phyloP scores from a whole-genome alignment of 1,140 invertebrate species.

The Araneus ventricosus region DNA sequence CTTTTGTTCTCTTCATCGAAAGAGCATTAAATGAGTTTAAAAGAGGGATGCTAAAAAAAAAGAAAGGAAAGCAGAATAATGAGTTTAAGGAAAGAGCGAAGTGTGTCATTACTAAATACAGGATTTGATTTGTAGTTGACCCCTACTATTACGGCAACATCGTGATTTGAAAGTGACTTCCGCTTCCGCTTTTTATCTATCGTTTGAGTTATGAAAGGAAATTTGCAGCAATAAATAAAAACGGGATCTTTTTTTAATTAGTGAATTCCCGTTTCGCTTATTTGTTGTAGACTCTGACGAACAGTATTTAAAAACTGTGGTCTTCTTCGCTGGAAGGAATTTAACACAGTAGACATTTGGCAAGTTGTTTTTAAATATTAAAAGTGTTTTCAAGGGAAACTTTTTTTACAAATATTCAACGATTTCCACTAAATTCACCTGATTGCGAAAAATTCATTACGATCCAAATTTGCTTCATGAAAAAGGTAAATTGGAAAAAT shows the following conservation, averaged over 20 bases:
- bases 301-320: too few relatives aligned
- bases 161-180: constrained; percentile 20
- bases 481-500: too few relatives aligned
- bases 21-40: too few relatives aligned
- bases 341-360: not conserved
- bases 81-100: not conserved
- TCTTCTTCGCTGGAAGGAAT: not conserved
- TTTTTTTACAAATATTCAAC: too few relatives aligned
- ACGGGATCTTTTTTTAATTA: not conserved
- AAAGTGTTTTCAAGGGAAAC: too few relatives aligned
- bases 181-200: constrained; percentile 20
- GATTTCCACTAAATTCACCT: too few relatives aligned
- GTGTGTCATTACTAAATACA: not conserved
- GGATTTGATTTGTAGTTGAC: not conserved
- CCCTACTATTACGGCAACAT: constrained; percentile 13
- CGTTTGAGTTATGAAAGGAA: not conserved
- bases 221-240: not conserved
- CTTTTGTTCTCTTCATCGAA: not conserved
- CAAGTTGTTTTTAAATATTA: too few relatives aligned
- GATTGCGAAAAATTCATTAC: too few relatives aligned
- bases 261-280: not conserved
- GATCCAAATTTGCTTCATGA: too few relatives aligned
- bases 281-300: not conserved
- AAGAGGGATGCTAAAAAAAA: too few relatives aligned
- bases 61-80: not conserved